These are phyloP conservation scores for Drosophila serrata DNA, from an alignment of 1,140 invertebrate species.

Conservation along the genomic window DNA sequence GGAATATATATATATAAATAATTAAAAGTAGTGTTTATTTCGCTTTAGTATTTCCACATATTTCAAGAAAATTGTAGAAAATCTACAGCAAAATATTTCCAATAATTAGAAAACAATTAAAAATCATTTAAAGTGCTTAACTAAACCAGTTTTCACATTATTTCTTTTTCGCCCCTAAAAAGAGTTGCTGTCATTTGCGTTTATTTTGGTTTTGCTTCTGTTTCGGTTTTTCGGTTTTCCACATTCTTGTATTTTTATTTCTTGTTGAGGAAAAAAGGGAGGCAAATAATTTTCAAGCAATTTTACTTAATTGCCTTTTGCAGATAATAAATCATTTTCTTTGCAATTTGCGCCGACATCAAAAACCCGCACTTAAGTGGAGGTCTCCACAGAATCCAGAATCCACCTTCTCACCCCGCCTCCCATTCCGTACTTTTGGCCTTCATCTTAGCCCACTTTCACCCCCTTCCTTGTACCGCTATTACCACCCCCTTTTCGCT, in stretches of 20 bases:
- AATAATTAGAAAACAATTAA: slow-evolving; percentile 7
- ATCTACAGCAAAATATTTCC: background rate
- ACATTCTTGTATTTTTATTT: background rate
- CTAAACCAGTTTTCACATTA: slow-evolving; percentile 2
- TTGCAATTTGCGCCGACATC: slow-evolving; percentile 63
- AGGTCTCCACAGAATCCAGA: slow-evolving; percentile 36
- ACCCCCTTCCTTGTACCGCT: background rate
- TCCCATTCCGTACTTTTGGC: background rate
- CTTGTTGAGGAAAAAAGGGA: background rate
- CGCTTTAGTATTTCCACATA: background rate
- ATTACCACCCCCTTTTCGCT: slow-evolving; percentile 18
- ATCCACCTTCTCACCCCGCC: no score
- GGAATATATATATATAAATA: no score
- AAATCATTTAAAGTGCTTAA: slow-evolving; percentile 2
- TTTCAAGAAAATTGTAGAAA: background rate
- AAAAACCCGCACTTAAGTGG: slow-evolving; percentile 58
- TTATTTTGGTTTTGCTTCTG: slow-evolving; percentile 27
- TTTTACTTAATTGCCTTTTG: slow-evolving; percentile 79
- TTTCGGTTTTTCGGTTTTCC: slow-evolving; percentile 11
- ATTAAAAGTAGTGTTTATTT: background rate
- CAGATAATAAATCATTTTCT: slow-evolving; percentile 81
- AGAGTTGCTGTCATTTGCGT: slow-evolving; percentile 31
- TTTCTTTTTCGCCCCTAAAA: background rate
- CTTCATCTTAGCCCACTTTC: slow-evolving; percentile 9
- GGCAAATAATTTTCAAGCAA: slow-evolving; percentile 74